phyloP scores from a whole-genome alignment of 2,888 invertebrate genomes.

The Stramonita haemastoma region DNA sequence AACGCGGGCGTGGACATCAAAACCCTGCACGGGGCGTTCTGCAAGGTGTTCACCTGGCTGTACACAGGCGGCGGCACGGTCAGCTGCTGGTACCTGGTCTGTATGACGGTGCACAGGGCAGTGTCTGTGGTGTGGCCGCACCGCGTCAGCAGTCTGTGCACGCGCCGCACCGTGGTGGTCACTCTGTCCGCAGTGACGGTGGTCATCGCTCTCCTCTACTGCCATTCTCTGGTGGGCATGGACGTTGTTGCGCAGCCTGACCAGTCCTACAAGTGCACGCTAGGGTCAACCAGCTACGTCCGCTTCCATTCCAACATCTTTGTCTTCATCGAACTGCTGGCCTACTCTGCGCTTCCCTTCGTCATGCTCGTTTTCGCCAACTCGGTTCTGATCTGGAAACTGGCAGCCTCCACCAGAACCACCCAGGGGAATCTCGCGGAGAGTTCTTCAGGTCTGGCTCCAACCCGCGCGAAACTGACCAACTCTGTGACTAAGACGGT shows the following conservation, averaged over 20 bases:
- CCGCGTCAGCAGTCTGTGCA: neutral
- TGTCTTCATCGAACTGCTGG: neutral
- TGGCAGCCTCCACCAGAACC: neutral
- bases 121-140: conserved; percentile 10
- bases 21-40: neutral
- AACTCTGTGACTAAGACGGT: neutral
- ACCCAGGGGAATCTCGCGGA: neutral
- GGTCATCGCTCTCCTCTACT: neutral
- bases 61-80: neutral
- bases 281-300: neutral
- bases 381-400: neutral
- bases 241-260: neutral
- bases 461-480: neutral
- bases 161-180: neutral
- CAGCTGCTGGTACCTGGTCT: conserved; percentile 4
- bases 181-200: neutral
- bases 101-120: neutral
- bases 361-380: neutral
- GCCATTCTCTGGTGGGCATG: neutral
- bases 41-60: neutral
- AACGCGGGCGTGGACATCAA: neutral
- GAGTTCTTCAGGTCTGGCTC: neutral
- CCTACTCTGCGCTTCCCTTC: neutral
- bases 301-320: neutral
- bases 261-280: neutral